Percentiles rank a stretch among this genome's conserved stretches.
These are phyloP conservation scores for Lordiphosa andalusiaca DNA, from an alignment of 2,888 invertebrate genomes.

Conservation along the genomic window DNA sequence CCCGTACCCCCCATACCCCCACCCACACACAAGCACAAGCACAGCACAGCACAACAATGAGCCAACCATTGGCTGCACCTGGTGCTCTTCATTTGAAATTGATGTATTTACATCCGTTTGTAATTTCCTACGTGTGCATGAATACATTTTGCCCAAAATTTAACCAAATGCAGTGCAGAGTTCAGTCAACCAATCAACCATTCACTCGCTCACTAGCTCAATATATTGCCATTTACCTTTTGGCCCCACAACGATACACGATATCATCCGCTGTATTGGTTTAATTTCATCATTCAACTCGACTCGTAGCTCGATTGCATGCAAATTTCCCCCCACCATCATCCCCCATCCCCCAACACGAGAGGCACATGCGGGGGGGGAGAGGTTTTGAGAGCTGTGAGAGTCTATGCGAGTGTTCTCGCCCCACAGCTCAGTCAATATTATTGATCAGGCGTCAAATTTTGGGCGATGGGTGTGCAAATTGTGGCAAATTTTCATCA, in stretches of 20 bases:
- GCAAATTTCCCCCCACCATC: slow-evolving; percentile 49
- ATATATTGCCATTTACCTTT: slow-evolving; percentile 29
- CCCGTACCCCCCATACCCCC: slow-evolving; percentile 17
- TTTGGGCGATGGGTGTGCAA: slow-evolving; percentile 37
- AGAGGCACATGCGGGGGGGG: too few species aligned
- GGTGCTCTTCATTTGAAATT: slow-evolving; percentile 58
- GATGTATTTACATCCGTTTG: slow-evolving; percentile 74
- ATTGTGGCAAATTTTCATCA: slow-evolving; percentile 58
- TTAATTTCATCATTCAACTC: slow-evolving; percentile 63
- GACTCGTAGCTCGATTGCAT: slow-evolving; percentile 53
- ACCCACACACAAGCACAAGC: neutral
- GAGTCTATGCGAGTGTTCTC: slow-evolving; percentile 12
- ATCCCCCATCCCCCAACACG: too few species aligned
- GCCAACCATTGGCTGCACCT: slow-evolving; percentile 2
- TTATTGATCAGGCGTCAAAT: slow-evolving; percentile 72
- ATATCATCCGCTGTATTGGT: slow-evolving; percentile 52
- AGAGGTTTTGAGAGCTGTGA: too few species aligned
- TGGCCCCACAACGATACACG: slow-evolving; percentile 16
- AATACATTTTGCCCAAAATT: slow-evolving; percentile 57
- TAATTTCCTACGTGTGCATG: slow-evolving; percentile 68
- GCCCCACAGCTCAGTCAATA: slow-evolving; percentile 53
- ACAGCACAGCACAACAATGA: neutral
- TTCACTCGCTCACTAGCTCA: slow-evolving; percentile 16
- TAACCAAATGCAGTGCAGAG: slow-evolving; percentile 41
- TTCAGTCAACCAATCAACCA: slow-evolving; percentile 40